Conservation (phyloP, 2,797 vertebrate genomes). For the Mus caroli region DNA sequence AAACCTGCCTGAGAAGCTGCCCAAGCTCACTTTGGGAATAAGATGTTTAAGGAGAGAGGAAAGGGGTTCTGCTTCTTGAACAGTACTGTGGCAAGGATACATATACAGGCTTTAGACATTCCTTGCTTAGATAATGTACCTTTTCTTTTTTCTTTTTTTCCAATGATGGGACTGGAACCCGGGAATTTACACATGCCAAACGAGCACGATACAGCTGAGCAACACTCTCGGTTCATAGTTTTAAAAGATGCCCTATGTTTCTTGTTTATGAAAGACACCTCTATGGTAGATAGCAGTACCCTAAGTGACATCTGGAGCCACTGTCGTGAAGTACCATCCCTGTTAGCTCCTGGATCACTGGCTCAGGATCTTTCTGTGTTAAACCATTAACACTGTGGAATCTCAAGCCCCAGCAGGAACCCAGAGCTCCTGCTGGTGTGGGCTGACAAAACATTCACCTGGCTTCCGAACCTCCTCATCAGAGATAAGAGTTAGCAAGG, state of each 20-base stretch:
- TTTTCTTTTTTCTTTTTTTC: background rate
- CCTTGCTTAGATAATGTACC: background rate
- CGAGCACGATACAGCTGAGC: background rate
- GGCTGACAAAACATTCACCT: background rate
- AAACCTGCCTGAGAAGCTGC: background rate
- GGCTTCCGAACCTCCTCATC: background rate
- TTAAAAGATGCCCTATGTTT: background rate
- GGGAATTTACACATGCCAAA: background rate
- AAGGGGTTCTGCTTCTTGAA: background rate
- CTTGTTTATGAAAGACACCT: background rate
- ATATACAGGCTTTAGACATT: background rate
- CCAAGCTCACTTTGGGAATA: background rate
- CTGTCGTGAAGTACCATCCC: background rate
- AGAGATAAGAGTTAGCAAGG: background rate
- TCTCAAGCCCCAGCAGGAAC: background rate
- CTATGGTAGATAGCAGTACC: accelerated
- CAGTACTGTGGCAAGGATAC: background rate
- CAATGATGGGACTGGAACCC: background rate
- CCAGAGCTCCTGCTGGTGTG: background rate
- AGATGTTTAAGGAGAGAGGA: background rate
- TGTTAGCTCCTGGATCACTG: accelerated
- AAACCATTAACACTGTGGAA: background rate
- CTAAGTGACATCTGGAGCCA: background rate
- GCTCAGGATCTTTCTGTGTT: background rate
- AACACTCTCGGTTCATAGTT: background rate